Percentiles rank a stretch among this genome's conserved stretches.
Evolutionary conservation across 2,113 vertebrate genomes (phyloP).

Genomic region (Varanus salvator): DNA sequence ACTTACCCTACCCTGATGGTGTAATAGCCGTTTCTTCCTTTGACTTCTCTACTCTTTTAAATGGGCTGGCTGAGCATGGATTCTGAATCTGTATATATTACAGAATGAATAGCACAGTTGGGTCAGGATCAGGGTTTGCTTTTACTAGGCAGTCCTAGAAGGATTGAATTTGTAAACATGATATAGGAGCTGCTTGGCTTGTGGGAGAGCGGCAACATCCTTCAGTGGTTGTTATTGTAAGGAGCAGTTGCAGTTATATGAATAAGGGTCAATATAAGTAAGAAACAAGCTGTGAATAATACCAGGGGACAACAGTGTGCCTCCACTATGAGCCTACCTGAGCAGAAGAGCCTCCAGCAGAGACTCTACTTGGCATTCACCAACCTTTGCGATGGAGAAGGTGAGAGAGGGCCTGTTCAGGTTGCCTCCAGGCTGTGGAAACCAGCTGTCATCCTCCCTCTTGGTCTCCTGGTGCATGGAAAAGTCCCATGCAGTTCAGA

Average conservation of each 20-base stretch:
- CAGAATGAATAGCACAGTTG: background rate
- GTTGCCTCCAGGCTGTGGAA: no score
- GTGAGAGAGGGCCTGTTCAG: background rate
- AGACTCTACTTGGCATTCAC: background rate
- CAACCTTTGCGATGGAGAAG: background rate
- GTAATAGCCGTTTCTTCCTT: background rate
- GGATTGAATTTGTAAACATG: background rate
- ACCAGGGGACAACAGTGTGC: background rate
- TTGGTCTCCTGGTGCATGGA: background rate
- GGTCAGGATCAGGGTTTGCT: background rate
- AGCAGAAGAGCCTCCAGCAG: background rate
- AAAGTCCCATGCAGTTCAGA: background rate
- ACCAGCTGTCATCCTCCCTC: background rate
- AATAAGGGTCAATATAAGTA: background rate
- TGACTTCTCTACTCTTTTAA: background rate
- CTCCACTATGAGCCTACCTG: background rate
- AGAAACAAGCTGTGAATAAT: background rate
- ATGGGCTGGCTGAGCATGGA: background rate
- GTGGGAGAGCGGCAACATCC: background rate
- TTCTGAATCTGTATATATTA: background rate
- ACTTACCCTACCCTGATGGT: background rate
- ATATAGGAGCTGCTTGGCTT: background rate
- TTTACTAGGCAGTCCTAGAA: background rate
- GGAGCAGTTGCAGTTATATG: background rate
- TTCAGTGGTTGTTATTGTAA: background rate